Base-by-base conservation (phyloP, 2,797 vertebrate species). In the Argya squamiceps region DNA sequence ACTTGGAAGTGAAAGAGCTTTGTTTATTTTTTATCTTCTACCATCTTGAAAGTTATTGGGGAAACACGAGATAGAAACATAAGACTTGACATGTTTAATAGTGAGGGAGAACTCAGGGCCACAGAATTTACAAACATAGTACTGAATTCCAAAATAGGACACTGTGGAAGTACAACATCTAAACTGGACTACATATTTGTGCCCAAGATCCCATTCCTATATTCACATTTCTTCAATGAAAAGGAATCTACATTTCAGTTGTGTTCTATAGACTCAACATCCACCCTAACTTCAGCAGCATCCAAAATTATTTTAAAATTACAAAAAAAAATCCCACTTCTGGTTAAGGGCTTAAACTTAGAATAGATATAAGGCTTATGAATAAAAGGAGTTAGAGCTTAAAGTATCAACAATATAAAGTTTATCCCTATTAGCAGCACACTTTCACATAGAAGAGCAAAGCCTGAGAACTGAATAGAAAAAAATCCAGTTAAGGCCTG, bases 401-500 rank as follows among this genome's bases (percentile, higher is more conserved):
- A 11, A 94, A 94, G 26, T 12, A 70, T 37, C 53, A 74, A 58
- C 26, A 74, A 39, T 29, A 62, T 12, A 65, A 85, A 59, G n/a
- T 74, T 85, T 84, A 77, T 58, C 76, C 37, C 60, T 59, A 41
- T 68, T 77, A 90, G 75, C 16, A 82, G 37, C 44, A 56, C 30
- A 62, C 7, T 71, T 71, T 41, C 76, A 62, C 36, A 47, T 1
- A 67, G 50, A 78, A 86, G 16, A 88, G 52, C 13, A 86, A 50
- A 88, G 50, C 17, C 59, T 62, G 36, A 93, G 62, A 86, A 81
- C 12, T 47, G 27, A 85, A 82, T 8, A 44, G 84, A 41, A 90
- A 93, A 96, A 86, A 81, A 85, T 65, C 75, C 53, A 93, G 9
- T 78, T 83, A 71, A 82, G 53, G 55, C 36, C 15, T 36, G 4